These are phyloP conservation scores for Corythornis madagascariensis DNA, from an alignment of 2,113 vertebrate genomes.

Conservation along the genomic window DNA sequence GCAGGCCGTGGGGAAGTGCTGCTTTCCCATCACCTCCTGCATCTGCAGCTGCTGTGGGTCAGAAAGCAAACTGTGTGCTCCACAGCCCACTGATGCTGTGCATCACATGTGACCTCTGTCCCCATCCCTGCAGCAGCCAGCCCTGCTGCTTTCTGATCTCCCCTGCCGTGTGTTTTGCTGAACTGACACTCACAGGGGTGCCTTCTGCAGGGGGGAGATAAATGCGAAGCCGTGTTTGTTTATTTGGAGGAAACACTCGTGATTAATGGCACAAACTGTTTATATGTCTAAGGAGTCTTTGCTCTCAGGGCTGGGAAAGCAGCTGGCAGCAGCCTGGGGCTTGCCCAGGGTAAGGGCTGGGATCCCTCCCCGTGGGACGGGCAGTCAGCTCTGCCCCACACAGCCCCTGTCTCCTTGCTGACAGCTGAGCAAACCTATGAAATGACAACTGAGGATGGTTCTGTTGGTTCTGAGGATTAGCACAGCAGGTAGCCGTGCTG, in stretches of 20 bases:
- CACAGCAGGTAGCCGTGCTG: conserved; percentile 49
- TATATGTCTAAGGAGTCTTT: not conserved
- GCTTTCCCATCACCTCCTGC: not conserved
- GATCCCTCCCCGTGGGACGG: not conserved
- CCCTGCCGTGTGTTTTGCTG: not conserved
- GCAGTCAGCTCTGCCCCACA: not conserved
- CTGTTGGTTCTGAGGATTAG: conserved; percentile 59
- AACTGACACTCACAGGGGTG: not conserved
- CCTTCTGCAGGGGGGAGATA: not conserved
- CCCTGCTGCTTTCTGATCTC: not conserved
- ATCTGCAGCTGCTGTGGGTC: not conserved
- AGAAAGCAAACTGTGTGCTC: not conserved
- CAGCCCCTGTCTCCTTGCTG: not conserved
- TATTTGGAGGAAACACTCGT: not conserved
- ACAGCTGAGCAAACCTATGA: conserved; percentile 62
- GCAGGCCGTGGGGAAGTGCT: not conserved
- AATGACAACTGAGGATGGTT: conserved; percentile 32
- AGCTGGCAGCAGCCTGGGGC: not conserved
- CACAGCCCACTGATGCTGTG: not conserved
- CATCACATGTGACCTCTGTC: not conserved
- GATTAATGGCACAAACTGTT: not conserved
- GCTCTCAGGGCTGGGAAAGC: not conserved
- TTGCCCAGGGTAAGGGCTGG: not conserved
- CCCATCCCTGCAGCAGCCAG: not conserved
- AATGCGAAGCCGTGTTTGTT: not conserved